These are phyloP conservation scores for Gnathonemus longibarbis DNA, from an alignment of 2,113 vertebrate genomes.

Conservation along the genomic window DNA sequence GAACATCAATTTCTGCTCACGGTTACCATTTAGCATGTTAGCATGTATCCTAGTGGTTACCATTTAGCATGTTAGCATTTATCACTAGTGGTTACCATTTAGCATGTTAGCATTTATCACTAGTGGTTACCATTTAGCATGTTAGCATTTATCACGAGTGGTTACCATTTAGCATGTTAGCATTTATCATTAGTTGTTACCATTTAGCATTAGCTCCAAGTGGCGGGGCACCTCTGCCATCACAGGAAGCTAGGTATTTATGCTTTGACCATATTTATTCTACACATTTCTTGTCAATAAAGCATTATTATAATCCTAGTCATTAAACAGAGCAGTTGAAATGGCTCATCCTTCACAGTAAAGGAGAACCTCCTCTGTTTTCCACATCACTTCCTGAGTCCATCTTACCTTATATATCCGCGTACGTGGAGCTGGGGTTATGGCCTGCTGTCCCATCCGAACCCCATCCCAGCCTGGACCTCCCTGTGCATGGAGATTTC, in stretches of 20 bases:
- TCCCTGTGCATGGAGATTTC: neutral
- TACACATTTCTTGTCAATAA: neutral
- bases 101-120: neutral
- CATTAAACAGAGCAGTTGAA: neutral
- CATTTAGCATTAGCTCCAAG: neutral
- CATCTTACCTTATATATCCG: neutral
- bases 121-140: neutral
- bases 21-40: neutral
- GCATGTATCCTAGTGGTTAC: neutral
- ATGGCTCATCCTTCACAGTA: neutral
- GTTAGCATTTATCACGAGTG: neutral
- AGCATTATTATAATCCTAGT: neutral
- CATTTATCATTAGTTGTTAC: neutral
- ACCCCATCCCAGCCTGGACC: neutral
- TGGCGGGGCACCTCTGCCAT: neutral
- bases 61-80: neutral
- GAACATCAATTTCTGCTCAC: neutral
- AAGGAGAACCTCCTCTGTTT: neutral
- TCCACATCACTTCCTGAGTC: neutral
- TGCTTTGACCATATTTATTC: neutral
- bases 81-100: neutral
- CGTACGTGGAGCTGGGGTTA: neutral
- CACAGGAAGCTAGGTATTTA: neutral
- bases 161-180: neutral
- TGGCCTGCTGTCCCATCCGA: neutral